phyloP scores from a whole-genome alignment of 2,113 vertebrate genomes.

The Amblyornis subalaris region DNA sequence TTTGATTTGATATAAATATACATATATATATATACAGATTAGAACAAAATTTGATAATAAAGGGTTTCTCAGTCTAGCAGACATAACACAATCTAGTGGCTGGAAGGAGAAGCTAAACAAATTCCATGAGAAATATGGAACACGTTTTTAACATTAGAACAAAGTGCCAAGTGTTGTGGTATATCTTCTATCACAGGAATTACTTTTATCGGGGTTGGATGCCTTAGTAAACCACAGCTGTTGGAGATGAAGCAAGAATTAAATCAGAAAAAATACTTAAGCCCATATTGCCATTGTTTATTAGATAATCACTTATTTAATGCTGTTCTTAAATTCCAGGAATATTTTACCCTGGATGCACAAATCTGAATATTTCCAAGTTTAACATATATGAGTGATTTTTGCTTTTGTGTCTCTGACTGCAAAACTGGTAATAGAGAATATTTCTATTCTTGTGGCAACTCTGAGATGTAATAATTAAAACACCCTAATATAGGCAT shows the following conservation, averaged over 20 bases:
- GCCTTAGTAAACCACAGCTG: slow-evolving; percentile 40
- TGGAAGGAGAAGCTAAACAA: slow-evolving; percentile 43
- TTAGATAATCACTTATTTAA: slow-evolving; percentile 17
- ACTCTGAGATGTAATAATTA: background rate
- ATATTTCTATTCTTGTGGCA: background rate
- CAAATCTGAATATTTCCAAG: background rate
- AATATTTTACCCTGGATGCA: background rate
- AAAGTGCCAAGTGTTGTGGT: slow-evolving; percentile 51
- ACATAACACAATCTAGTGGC: slow-evolving; percentile 18
- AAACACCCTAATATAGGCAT: background rate
- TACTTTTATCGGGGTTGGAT: slow-evolving; percentile 18
- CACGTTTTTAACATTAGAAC: background rate
- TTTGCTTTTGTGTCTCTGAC: background rate
- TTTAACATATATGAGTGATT: background rate
- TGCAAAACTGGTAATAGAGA: background rate
- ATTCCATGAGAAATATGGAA: slow-evolving; percentile 52
- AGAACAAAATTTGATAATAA: slow-evolving; percentile 48
- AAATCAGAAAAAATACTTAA: slow-evolving; percentile 39
- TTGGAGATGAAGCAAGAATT: slow-evolving; percentile 36
- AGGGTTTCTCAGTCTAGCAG: slow-evolving; percentile 33
- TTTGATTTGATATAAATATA: background rate
- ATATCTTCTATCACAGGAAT: slow-evolving; percentile 47
- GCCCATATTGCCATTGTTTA: background rate
- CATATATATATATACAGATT: background rate
- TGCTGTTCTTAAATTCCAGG: background rate